Evolutionary conservation across 2,888 invertebrate species (phyloP).

Genomic region (Cantharis lateralis): DNA sequence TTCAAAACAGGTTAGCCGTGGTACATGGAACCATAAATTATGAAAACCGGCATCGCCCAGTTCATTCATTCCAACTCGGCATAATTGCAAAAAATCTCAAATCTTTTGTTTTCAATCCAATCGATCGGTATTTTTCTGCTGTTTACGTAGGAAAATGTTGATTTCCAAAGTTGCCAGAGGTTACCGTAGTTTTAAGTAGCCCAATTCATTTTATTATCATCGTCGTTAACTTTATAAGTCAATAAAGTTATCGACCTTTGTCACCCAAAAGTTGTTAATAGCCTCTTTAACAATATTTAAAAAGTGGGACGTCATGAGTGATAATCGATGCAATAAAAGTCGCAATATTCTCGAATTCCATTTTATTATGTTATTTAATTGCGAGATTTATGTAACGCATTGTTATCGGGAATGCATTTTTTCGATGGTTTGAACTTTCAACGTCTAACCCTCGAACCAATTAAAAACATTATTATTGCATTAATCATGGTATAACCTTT

Average conservation of each 20-base stretch:
- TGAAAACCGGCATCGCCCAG: background rate
- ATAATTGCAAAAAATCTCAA: background rate
- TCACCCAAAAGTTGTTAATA: background rate
- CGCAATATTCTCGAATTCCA: background rate
- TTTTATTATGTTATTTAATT: background rate
- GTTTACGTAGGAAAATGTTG: background rate
- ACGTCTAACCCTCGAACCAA: background rate
- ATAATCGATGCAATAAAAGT: background rate
- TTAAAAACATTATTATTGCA: background rate
- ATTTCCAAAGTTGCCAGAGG: background rate
- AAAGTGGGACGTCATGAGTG: background rate
- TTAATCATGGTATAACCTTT: background rate
- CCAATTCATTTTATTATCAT: background rate
- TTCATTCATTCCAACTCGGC: background rate
- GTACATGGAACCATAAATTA: background rate
- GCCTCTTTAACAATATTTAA: background rate
- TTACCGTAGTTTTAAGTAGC: background rate
- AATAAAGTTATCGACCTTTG: background rate
- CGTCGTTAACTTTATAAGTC: background rate
- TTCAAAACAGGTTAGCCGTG: background rate
- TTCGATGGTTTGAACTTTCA: background rate
- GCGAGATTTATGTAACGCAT: background rate
- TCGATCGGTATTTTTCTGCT: background rate
- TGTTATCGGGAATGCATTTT: background rate
- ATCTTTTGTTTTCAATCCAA: background rate